A percentile compares a stretch with the other conserved stretches of the same genome.
Evolutionary conservation across 2,113 vertebrate genomes (phyloP).

Genomic region (Esox niger): DNA sequence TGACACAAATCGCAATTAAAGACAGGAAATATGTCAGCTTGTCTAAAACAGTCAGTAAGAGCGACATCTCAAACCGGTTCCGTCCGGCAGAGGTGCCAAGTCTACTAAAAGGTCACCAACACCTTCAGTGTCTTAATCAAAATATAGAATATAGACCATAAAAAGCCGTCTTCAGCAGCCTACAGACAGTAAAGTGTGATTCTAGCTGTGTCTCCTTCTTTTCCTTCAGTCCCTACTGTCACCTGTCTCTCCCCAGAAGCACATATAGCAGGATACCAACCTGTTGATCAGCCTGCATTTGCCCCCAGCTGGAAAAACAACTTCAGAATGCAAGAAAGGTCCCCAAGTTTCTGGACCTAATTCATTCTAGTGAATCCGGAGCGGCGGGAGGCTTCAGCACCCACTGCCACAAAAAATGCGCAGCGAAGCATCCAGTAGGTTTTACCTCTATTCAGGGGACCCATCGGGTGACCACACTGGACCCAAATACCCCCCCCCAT

Average conservation of each 20-base stretch:
- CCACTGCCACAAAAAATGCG: conserved; percentile 28
- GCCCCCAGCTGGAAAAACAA: conserved; percentile 49
- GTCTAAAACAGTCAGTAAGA: conserved; percentile 60
- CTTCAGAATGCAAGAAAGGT: conserved; percentile 61
- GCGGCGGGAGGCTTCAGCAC: conserved; percentile 9
- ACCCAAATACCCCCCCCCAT: conserved; percentile 60
- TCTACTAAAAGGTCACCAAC: neutral
- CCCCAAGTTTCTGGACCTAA: conserved; percentile 48
- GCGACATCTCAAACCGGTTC: conserved; percentile 53
- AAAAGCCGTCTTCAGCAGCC: neutral
- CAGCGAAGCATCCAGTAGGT: conserved; percentile 57
- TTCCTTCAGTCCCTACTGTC: conserved; percentile 19
- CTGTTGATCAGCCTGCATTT: conserved; percentile 55
- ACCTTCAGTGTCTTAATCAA: neutral
- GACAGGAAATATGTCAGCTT: conserved; percentile 65
- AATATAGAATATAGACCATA: neutral
- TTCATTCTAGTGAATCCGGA: conserved; percentile 23
- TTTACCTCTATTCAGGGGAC: conserved; percentile 55
- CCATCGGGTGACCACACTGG: conserved; percentile 45
- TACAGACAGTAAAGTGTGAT: too few species aligned
- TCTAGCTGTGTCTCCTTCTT: conserved; percentile 14
- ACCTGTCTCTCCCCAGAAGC: conserved; percentile 20
- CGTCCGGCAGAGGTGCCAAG: neutral
- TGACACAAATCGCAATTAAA: conserved; percentile 61
- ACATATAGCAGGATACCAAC: conserved; percentile 57